Evolutionary conservation across 1,140 invertebrate genomes (phyloP).

Genomic region (Venturia canescens): DNA sequence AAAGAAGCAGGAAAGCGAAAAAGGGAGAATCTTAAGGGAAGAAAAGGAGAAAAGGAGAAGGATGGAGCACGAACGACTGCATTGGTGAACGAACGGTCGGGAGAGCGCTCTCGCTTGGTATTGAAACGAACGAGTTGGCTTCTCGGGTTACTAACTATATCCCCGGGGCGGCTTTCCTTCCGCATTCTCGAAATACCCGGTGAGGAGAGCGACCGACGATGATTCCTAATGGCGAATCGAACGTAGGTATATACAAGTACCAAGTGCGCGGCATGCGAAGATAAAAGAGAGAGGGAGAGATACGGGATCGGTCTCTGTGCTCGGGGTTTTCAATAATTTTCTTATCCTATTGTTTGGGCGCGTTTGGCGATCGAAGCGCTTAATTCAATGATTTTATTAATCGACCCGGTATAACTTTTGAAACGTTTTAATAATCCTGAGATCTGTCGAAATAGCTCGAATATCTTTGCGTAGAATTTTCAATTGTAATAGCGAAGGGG

Average conservation of each 20-base stretch:
- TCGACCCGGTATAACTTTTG: no score
- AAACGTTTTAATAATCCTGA: slow-evolving; percentile 14
- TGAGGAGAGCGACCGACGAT: slow-evolving; percentile 57
- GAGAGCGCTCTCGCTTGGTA: slow-evolving; percentile 45
- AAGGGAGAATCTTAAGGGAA: not conserved
- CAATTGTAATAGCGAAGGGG: not conserved
- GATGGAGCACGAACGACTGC: slow-evolving; percentile 57
- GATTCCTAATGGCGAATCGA: slow-evolving; percentile 63
- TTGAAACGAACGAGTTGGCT: slow-evolving; percentile 64
- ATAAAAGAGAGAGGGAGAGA: not conserved
- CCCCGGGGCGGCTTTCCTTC: slow-evolving; percentile 67
- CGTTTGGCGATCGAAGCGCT: no score
- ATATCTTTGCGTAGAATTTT: not conserved
- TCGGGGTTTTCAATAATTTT: not conserved
- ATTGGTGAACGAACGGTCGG: slow-evolving; percentile 55
- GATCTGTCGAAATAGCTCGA: slow-evolving; percentile 26
- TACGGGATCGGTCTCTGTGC: not conserved
- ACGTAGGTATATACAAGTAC: slow-evolving; percentile 19
- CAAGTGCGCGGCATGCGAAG: not conserved
- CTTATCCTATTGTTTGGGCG: slow-evolving; percentile 46
- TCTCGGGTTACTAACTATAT: slow-evolving; percentile 67
- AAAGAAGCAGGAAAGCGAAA: not conserved
- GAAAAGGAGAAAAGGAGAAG: slow-evolving; percentile 37
- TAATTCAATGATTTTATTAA: no score
- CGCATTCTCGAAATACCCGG: slow-evolving; percentile 69